Conservation (phyloP, 2,113 vertebrate species). For the Sylvilagus bachmani region DNA sequence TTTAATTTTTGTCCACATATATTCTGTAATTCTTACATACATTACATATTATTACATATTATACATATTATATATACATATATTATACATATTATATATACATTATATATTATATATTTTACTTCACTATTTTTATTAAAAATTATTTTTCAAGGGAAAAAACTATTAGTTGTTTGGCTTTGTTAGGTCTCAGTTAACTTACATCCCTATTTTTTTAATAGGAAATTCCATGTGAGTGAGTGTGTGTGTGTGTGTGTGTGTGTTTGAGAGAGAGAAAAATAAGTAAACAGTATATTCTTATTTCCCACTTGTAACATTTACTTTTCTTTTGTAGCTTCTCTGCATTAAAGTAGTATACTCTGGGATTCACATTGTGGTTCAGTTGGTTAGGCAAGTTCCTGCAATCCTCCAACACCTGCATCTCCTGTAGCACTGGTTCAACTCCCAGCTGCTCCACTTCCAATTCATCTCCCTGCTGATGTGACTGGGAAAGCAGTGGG, state of each 20-base stretch:
- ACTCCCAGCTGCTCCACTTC: too few relatives aligned
- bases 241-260: background rate
- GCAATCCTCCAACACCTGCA: too few relatives aligned
- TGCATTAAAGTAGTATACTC: background rate
- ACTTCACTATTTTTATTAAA: slow-evolving; percentile 47
- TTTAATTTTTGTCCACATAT: background rate
- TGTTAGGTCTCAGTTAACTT: background rate
- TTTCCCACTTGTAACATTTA: slow-evolving; percentile 41
- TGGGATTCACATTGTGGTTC: too few relatives aligned
- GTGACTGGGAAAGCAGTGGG: too few relatives aligned
- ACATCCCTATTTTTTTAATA: background rate
- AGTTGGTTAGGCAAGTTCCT: too few relatives aligned
- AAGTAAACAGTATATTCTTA: slow-evolving; percentile 28
- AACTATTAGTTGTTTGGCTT: background rate
- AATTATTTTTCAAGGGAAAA: slow-evolving; percentile 11
- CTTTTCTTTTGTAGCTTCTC: slow-evolving; percentile 44
- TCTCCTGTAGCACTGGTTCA: too few relatives aligned
- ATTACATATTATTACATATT: too few relatives aligned
- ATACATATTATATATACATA: too few relatives aligned
- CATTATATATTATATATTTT: too few relatives aligned
- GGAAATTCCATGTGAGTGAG: background rate
- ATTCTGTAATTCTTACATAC: background rate
- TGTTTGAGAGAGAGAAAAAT: background rate
- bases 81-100: too few relatives aligned
- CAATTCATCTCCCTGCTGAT: too few relatives aligned